phyloP scores from a whole-genome alignment of 2,888 invertebrate genomes.

The Scaptomyza parva region DNA sequence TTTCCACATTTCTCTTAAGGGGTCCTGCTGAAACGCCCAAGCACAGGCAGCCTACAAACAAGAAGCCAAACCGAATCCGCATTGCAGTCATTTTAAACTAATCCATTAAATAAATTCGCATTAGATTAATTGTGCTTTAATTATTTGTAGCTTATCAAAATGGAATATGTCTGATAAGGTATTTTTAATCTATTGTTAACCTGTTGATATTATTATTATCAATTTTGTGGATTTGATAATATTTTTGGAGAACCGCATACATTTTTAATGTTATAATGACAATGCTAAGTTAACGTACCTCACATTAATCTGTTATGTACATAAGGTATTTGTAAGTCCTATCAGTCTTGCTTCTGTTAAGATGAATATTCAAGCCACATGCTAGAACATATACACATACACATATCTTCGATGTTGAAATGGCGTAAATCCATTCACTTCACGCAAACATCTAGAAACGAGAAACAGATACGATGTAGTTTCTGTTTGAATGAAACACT shows the following conservation, averaged over 20 bases:
- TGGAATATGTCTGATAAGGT: background rate
- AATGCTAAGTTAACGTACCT: background rate
- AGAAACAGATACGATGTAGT: background rate
- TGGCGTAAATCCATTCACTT: constrained; percentile 7
- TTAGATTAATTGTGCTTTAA: constrained; percentile 10
- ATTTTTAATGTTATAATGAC: background rate
- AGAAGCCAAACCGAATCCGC: constrained; percentile 23
- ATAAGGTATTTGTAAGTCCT: background rate
- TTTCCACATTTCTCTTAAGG: accelerated
- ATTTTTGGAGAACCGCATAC: background rate
- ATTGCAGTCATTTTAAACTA: constrained; percentile 45
- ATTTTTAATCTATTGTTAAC: background rate
- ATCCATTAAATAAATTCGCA: background rate
- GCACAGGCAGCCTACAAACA: constrained; percentile 16
- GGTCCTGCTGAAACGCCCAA: constrained; percentile 28
- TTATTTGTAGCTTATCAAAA: constrained; percentile 18
- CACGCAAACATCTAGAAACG: background rate
- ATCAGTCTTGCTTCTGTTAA: background rate
- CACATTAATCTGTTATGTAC: too few relatives aligned
- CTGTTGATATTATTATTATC: background rate
- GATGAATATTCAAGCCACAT: constrained; percentile 40
- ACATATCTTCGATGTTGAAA: constrained; percentile 16
- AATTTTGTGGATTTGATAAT: background rate
- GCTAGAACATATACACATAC: too few relatives aligned
- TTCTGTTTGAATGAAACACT: constrained; percentile 42